Base-by-base conservation (phyloP, 2,113 vertebrate species). In the Columbina picui region DNA sequence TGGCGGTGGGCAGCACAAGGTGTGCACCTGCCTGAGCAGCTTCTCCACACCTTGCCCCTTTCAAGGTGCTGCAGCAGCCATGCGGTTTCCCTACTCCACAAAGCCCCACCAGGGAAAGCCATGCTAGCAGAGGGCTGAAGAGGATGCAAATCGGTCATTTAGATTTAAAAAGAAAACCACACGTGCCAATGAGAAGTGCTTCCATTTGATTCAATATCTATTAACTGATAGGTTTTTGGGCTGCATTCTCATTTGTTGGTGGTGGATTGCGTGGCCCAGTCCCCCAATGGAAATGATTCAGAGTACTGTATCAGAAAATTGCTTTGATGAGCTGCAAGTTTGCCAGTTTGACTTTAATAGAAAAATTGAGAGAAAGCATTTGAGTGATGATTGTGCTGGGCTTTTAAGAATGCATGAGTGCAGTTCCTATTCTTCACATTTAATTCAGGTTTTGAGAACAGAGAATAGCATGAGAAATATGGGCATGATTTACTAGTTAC, bases 391-490 rank as follows among this genome's bases (percentile, higher is more conserved):
- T 82, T 93, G 81, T 71, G 23, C 43, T 68, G 64, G 83, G 64
- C 60, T 84, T 96, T 91, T 89, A 93, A 92, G 68, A 84, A 90
- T 94, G 89, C 57, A 84, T 69, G 64, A 86, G 29, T 84, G 61
- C 34, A 68, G 60, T 84, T 93, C 78, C 78, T 73, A 32, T 80
- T 84, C 71, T 94, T 94, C 68, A 74, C 53, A 32, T 70, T 94
- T 96, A 93, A 94, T 93, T 95, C 71, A 49, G 61, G 45, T 79
- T 95, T 91, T 74, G 49, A 88, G 89, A 86, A 84, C 27, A 84
- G 89, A 94, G 79, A 79, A 56, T 50, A 47, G 84, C 53, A 39
- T 74, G 84, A 95, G 85, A 94, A 93, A 93, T 90, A 82, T 5
- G 34, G 39, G 34, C 30, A 73, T 84, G 67, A 96, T 97, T 94